phyloP scores from a whole-genome alignment of 2,888 invertebrate species.

The Ditylenchus weischeri region DNA sequence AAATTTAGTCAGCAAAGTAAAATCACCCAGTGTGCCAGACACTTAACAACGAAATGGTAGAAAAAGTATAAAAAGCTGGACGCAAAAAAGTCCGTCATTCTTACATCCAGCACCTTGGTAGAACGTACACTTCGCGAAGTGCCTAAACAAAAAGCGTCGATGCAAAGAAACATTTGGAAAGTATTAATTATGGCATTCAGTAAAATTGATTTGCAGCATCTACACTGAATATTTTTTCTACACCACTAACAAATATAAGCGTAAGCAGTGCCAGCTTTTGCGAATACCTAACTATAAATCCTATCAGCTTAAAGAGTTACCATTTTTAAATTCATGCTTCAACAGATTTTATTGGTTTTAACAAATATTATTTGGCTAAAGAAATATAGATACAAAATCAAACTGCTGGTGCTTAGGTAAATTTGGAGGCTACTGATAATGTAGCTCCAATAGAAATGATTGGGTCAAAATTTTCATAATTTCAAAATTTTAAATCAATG shows the following conservation, averaged over 20 bases:
- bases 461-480: slow-evolving; percentile 19
- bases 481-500: slow-evolving; percentile 19
- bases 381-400: slow-evolving; percentile 15
- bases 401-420: background rate
- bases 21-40: too few species aligned
- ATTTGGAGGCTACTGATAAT: background rate
- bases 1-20: too few species aligned
- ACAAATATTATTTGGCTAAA: slow-evolving; percentile 17
- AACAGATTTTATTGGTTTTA: slow-evolving; percentile 11
- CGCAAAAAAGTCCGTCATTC: too few species aligned
- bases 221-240: slow-evolving; percentile 17
- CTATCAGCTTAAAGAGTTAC: slow-evolving; percentile 5
- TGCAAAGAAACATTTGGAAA: too few species aligned
- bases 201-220: too few species aligned
- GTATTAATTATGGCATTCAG: too few species aligned
- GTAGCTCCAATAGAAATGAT: slow-evolving; percentile 19
- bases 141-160: too few species aligned
- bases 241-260: slow-evolving; percentile 20
- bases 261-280: slow-evolving; percentile 3
- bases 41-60: too few species aligned
- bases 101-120: too few species aligned
- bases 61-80: too few species aligned
- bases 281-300: slow-evolving; percentile 15
- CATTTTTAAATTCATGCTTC: slow-evolving; percentile 19
- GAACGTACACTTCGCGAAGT: too few species aligned